These are phyloP conservation scores for Actias luna DNA, from an alignment of 2,888 invertebrate genomes.

Conservation along the genomic window DNA sequence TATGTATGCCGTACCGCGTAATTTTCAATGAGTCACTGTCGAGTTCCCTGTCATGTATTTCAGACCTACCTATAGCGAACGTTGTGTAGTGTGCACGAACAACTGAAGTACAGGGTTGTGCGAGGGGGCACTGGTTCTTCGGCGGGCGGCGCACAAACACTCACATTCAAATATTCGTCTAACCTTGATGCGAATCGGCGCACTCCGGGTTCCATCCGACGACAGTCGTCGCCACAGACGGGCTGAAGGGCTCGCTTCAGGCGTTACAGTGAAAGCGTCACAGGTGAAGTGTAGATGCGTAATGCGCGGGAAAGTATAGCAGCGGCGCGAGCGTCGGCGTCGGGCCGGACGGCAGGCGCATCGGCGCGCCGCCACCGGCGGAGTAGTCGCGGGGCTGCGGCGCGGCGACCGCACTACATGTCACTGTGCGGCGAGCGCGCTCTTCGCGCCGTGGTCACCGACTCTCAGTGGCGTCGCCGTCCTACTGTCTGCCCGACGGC, in stretches of 20 bases:
- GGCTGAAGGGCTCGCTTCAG: constrained; percentile 75
- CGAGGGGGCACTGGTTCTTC: constrained; percentile 56
- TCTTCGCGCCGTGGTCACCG: constrained; percentile 79
- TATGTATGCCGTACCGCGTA: constrained; percentile 37
- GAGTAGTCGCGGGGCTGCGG: constrained; percentile 70
- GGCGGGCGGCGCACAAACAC: constrained; percentile 73
- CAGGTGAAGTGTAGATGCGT: constrained; percentile 47
- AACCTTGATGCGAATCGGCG: constrained; percentile 81
- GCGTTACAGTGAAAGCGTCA: constrained; percentile 61
- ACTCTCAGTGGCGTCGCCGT: constrained; percentile 80
- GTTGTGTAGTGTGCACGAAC: constrained; percentile 58
- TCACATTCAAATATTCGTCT: constrained; percentile 79
- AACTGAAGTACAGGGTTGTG: constrained; percentile 61
- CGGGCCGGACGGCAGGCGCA: constrained; percentile 75
- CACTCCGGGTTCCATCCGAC: constrained; percentile 81
- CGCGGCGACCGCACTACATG: constrained; percentile 78
- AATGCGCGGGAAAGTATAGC: constrained; percentile 44
- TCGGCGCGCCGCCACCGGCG: constrained; percentile 76
- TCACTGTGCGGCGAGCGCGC: constrained; percentile 79
- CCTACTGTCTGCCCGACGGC: constrained; percentile 78
- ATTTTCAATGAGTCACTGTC: constrained; percentile 61
- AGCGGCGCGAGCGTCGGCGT: constrained; percentile 68
- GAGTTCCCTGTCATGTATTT: constrained; percentile 58
- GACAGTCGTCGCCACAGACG: constrained; percentile 72
- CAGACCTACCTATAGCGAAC: constrained; percentile 67